A percentile compares a stretch with the other conserved stretches of the same genome.
Conservation (phyloP, 2,888 invertebrate species). For the Rotaria socialis region DNA sequence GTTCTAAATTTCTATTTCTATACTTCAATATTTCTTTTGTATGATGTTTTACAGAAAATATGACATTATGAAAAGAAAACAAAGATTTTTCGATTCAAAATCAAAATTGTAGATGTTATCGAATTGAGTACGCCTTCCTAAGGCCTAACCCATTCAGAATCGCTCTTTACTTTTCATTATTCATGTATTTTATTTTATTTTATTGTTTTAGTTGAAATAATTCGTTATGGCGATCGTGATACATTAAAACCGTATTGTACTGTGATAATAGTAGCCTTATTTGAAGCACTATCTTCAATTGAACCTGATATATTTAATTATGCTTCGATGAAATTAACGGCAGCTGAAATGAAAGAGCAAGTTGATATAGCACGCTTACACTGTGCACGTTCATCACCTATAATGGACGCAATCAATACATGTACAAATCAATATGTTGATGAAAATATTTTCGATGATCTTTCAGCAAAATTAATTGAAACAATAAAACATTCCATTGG, state of each 20-base stretch:
- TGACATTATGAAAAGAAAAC: too few relatives aligned
- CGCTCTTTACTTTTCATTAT: too few relatives aligned
- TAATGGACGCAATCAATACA: conserved; percentile 76
- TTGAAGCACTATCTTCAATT: conserved; percentile 73
- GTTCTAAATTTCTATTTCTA: too few relatives aligned
- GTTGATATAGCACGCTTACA: conserved; percentile 66
- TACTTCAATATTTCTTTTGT: too few relatives aligned
- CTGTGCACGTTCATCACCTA: conserved; percentile 74
- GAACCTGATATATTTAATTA: conserved; percentile 76
- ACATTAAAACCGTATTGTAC: conserved; percentile 76
- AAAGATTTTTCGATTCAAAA: too few relatives aligned
- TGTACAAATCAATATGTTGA: conserved; percentile 63
- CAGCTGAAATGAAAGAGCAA: conserved; percentile 64
- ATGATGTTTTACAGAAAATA: too few relatives aligned
- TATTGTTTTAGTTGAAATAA: not conserved
- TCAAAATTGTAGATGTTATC: too few relatives aligned
- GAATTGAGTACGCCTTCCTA: too few relatives aligned
- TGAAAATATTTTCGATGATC: conserved; percentile 71
- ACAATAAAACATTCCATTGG: conserved; percentile 74
- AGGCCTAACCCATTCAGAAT: too few relatives aligned
- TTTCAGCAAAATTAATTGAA: conserved; percentile 72
- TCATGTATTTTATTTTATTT: too few relatives aligned
- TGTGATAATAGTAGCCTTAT: conserved; percentile 74
- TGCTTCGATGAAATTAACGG: conserved; percentile 71
- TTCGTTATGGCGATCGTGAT: conserved; percentile 64